These are phyloP conservation scores for Tragelaphus eurycerus DNA, from an alignment of 2,797 vertebrate genomes.

Conservation along the genomic window DNA sequence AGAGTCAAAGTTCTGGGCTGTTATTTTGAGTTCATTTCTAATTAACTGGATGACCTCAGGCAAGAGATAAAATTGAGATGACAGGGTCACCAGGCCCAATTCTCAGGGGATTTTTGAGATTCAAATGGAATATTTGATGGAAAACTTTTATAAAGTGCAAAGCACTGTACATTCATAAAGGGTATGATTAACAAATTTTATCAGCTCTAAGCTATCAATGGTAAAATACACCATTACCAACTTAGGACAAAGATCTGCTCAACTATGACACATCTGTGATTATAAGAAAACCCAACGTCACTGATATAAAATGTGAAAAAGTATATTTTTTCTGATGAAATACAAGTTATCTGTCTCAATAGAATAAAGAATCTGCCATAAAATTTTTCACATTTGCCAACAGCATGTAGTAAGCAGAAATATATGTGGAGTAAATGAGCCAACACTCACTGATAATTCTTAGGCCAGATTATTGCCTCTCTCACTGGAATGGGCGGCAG, in stretches of 20 bases:
- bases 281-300: conserved; percentile 29
- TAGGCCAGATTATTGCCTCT: conserved; percentile 32
- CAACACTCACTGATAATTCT: background rate
- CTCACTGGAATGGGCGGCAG: background rate
- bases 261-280: background rate
- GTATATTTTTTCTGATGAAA: background rate
- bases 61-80: conserved; percentile 2
- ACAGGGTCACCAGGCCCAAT: background rate
- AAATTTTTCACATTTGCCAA: conserved; percentile 7
- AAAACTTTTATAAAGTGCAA: conserved; percentile 15
- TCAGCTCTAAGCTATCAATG: conserved; percentile 30
- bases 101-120: background rate
- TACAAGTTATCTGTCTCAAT: conserved; percentile 7
- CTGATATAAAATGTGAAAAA: background rate
- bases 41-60: background rate
- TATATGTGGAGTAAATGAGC: background rate
- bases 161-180: background rate
- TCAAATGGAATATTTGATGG: background rate
- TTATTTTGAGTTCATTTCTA: background rate
- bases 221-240: conserved; percentile 24
- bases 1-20: background rate
- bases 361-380: conserved; percentile 11
- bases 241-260: conserved; percentile 37
- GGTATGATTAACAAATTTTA: background rate
- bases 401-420: background rate